Evolutionary conservation across 1,140 invertebrate genomes (phyloP), one percentile per base, ranked within the genome.

Genomic region (Saxidomus purpurata): DNA sequence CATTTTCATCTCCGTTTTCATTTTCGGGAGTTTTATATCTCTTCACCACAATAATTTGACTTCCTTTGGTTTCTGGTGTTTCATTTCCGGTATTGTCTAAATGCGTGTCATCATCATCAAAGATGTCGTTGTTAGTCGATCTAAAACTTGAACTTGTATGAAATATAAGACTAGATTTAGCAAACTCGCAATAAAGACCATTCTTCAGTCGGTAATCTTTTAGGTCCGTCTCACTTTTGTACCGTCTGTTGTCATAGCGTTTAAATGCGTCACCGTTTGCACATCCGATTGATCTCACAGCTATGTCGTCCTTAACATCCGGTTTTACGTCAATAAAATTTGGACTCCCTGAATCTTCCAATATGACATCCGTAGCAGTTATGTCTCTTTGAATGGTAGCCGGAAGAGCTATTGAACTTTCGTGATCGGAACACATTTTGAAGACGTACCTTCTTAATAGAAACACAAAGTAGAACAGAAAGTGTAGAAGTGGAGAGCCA

Each of bases 171-270:
- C 79, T 81, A 17, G 79, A 63, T 8, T 19, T 61, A 36, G 52
- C 79, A 81, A 81, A 81, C 19, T 81, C 79, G 55, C 79, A 81
- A 22, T 63, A 81, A 61, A 81, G 49, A 63, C 79, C 79, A 34
- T 81, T 81, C 31, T 63, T 81, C 15, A 38, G 15, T n/a, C 79
- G 22, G 28, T 81, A 81, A 63, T 81, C 79, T n/a, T 55, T 25
- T 11, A 81, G 40, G 38, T 81, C 79, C 13, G 79, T 40, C 36
- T 81, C 79, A 81, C 79, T 81, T 38, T 63, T 81, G 36, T 59
- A 63, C 52, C 61, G 8, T 25, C 79, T 28, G n/a, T 25, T 17
- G 36, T 81, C 22, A 43, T 15, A 81, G 2, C 19, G 34, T 0
- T 61, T 61, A n/a, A 43, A 81, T n/a, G 40, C 59, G n/a, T 81